A percentile compares a stretch with the other conserved stretches of the same genome.
Evolutionary conservation across 2,888 invertebrate genomes (phyloP).

Genomic region (Autographa gamma): DNA sequence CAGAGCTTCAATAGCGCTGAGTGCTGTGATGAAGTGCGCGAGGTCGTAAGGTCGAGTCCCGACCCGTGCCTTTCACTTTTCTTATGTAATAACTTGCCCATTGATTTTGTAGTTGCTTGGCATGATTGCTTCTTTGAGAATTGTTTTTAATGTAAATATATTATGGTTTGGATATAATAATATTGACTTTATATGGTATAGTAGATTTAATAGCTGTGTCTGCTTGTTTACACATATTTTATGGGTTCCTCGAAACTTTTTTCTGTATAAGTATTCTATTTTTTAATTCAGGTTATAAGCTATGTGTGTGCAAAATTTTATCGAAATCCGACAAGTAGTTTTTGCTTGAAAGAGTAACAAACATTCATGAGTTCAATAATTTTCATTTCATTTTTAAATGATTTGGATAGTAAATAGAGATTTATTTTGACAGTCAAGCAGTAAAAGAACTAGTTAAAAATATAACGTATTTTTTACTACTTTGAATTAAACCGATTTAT

Average conservation of each 20-base stretch:
- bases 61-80: conserved; percentile 72
- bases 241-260: no score
- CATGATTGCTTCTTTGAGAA: background rate
- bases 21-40: conserved; percentile 62
- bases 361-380: background rate
- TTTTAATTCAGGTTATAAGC: background rate
- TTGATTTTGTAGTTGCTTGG: conserved; percentile 38
- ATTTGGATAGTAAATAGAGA: no score
- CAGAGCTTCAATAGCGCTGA: conserved; percentile 58
- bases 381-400: no score
- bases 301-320: background rate
- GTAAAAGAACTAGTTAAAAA: no score
- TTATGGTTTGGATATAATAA: no score
- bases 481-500: background rate
- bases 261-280: no score
- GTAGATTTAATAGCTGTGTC: no score
- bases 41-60: conserved; percentile 71
- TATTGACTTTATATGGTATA: no score
- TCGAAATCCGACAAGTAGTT: background rate
- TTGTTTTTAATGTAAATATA: background rate
- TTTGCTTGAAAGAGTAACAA: background rate
- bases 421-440: no score
- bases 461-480: no score
- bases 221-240: no score
- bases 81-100: conserved; percentile 56